A percentile compares a stretch with the other conserved stretches of the same genome.
These are phyloP conservation scores for Melinopterus prodromus DNA, from an alignment of 2,888 invertebrate species.

Conservation along the genomic window DNA sequence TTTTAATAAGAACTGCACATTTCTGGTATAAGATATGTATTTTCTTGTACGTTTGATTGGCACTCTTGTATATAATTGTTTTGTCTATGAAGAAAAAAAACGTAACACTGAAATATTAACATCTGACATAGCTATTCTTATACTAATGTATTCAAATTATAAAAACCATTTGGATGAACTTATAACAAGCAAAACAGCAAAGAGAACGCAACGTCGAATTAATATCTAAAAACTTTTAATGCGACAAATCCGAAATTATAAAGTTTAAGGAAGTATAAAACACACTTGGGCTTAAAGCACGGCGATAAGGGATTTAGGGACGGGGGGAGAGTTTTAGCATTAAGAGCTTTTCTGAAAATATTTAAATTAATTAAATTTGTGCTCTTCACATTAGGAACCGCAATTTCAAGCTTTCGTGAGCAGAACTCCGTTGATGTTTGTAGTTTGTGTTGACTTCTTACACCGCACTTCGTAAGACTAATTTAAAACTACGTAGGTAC, in stretches of 20 bases:
- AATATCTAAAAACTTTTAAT: background rate
- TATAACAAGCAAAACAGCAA: background rate
- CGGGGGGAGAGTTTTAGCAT: background rate
- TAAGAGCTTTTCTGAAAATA: background rate
- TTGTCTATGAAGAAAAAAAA: too few species aligned
- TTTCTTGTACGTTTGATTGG: too few species aligned
- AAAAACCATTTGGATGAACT: too few species aligned
- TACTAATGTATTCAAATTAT: too few species aligned
- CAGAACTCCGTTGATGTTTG: background rate
- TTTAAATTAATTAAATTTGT: background rate
- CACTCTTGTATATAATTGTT: too few species aligned
- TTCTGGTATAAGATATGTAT: too few species aligned
- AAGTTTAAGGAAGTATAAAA: background rate
- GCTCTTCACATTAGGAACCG: background rate
- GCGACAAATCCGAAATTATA: slow-evolving; percentile 4
- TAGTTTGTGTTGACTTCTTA: background rate
- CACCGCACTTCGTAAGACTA: too few species aligned
- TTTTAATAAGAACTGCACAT: too few species aligned
- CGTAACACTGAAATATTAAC: too few species aligned
- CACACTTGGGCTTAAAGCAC: background rate
- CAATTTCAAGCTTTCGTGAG: background rate
- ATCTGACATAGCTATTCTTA: too few species aligned
- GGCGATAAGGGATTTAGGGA: background rate
- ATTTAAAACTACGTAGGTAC: too few species aligned
- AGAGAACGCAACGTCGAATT: background rate